A percentile compares a stretch with the other conserved stretches of the same genome.
Conservation (phyloP, 30 jellyfish, hydroid and myxozoan genomes). For the Aurelia aurita region DNA sequence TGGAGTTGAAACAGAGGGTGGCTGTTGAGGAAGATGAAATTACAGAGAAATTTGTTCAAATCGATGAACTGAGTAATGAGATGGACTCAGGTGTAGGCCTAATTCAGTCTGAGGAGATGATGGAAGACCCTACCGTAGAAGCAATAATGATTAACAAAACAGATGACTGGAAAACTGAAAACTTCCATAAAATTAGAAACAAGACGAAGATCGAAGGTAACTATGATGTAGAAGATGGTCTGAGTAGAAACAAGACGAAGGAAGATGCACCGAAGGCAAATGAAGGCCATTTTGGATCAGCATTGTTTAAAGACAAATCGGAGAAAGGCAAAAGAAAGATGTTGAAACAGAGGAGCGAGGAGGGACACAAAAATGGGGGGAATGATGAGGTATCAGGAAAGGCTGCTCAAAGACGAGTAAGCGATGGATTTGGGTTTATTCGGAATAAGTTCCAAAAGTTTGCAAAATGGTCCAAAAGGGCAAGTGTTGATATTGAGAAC, state of each 20-base stretch:
- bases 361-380: not conserved
- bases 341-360: not conserved
- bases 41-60: not conserved
- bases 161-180: conserved; percentile 70
- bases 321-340: not conserved
- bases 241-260: not conserved
- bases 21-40: not conserved
- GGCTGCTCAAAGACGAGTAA: not conserved
- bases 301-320: conserved; percentile 13
- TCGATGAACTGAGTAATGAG: conserved; percentile 7
- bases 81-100: not conserved
- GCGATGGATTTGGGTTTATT: conserved; percentile 1
- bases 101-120: not conserved
- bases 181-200: conserved; percentile 18
- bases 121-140: conserved; percentile 21
- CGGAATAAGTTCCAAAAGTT: conserved; percentile 43
- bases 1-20: not conserved
- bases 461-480: conserved; percentile 54
- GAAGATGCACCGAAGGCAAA: conserved; percentile 23
- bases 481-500: not conserved
- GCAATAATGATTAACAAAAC: conserved; percentile 49
- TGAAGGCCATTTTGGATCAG: conserved; percentile 29
- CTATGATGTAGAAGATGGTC: not conserved
- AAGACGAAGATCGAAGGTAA: not conserved
- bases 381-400: not conserved